These are phyloP conservation scores for Brachyptera risi DNA, from an alignment of 2,888 invertebrate genomes.

Conservation along the genomic window DNA sequence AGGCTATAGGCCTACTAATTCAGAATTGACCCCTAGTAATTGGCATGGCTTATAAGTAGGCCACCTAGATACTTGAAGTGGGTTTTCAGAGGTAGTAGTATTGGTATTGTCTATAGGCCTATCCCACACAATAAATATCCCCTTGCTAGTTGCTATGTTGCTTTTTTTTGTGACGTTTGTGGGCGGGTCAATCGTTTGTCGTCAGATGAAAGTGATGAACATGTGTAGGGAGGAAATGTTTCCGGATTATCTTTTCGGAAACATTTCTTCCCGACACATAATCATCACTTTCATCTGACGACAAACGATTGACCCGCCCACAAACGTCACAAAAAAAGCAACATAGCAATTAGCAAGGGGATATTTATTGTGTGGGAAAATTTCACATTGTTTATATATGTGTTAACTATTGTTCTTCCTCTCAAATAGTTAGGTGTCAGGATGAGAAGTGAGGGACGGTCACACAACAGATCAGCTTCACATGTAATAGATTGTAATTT, in stretches of 20 bases:
- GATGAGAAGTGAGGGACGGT: too few relatives aligned
- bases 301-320: constrained; percentile 9
- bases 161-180: not conserved
- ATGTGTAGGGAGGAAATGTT: not conserved
- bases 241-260: not conserved
- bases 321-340: not conserved
- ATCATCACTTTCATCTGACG: too few relatives aligned
- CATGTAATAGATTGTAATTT: too few relatives aligned
- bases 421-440: too few relatives aligned
- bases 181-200: constrained; percentile 8
- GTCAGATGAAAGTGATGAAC: too few relatives aligned
- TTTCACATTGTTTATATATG: too few relatives aligned
- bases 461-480: too few relatives aligned
- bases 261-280: not conserved
- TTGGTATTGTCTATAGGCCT: not conserved
- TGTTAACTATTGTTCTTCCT: too few relatives aligned
- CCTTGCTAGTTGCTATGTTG: not conserved
- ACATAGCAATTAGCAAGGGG: not conserved
- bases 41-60: too few relatives aligned
- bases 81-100: not conserved
- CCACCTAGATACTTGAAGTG: too few relatives aligned
- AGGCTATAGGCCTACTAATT: constrained; percentile 34
- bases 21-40: too few relatives aligned
- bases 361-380: not conserved
- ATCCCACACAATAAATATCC: not conserved